Evolutionary conservation across 2,888 invertebrate species (phyloP).

Genomic region (Eupithecia abbreviata): DNA sequence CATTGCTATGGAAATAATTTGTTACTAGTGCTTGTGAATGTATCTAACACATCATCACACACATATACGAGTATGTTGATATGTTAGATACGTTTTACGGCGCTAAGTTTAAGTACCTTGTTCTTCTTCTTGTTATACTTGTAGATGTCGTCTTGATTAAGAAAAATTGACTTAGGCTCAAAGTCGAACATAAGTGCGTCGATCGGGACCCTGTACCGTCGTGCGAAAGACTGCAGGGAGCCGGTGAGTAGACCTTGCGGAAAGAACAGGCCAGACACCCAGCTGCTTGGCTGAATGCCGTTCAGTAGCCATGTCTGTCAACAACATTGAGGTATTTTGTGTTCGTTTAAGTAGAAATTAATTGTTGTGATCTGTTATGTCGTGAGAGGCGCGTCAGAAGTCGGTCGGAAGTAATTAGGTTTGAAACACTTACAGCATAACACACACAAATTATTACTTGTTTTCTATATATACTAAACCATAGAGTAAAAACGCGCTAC

Average conservation of each 20-base stretch:
- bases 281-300: slow-evolving; percentile 91
- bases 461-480: too few relatives aligned
- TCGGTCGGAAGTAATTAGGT: neutral
- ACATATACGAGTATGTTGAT: too few relatives aligned
- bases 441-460: neutral
- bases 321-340: neutral
- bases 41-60: too few relatives aligned
- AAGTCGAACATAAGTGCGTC: slow-evolving; percentile 94
- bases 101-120: slow-evolving; percentile 47
- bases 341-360: neutral
- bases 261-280: slow-evolving; percentile 97
- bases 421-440: neutral
- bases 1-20: too few relatives aligned
- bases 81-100: too few relatives aligned
- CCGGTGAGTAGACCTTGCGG: slow-evolving; percentile 97
- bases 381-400: too few relatives aligned
- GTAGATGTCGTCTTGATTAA: slow-evolving; percentile 88
- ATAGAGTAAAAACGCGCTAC: too few relatives aligned
- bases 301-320: slow-evolving; percentile 87
- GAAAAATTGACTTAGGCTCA: slow-evolving; percentile 78
- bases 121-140: slow-evolving; percentile 59
- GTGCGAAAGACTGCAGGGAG: slow-evolving; percentile 93
- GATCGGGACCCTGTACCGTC: slow-evolving; percentile 93
- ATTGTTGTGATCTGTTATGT: too few relatives aligned
- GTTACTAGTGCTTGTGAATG: too few relatives aligned